A percentile compares a stretch with the other conserved stretches of the same genome.
Conservation (phyloP, 1,140 invertebrate species). For the Magallana gigas region DNA sequence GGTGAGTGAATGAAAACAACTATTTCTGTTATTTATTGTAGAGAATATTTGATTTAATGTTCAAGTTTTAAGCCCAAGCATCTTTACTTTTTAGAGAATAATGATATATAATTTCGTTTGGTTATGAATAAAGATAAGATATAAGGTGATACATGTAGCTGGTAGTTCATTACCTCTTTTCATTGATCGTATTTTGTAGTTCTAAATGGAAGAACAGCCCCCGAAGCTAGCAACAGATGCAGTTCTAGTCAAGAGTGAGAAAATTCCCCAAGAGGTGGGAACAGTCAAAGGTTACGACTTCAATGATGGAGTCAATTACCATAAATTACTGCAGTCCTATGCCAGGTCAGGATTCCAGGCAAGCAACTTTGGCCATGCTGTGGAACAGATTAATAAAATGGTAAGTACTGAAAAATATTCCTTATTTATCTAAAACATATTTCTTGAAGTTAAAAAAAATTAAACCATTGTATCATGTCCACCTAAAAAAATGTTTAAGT, state of each 20-base stretch:
- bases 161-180: no score
- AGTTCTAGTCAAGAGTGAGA: slow-evolving; percentile 69
- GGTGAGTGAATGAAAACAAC: no score
- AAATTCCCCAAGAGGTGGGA: slow-evolving; percentile 61
- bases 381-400: slow-evolving; percentile 96
- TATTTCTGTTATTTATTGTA: no score
- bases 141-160: no score
- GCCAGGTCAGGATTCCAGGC: slow-evolving; percentile 95
- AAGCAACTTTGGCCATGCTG: slow-evolving; percentile 94
- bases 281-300: slow-evolving; percentile 88
- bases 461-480: no score
- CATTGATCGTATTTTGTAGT: no score
- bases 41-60: no score
- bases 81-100: no score
- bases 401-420: slow-evolving; percentile 77
- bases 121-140: no score
- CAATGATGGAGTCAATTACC: slow-evolving; percentile 93
- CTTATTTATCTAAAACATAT: neutral
- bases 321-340: slow-evolving; percentile 90
- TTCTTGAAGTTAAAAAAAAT: neutral
- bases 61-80: no score
- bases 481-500: no score
- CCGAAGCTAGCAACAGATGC: slow-evolving; percentile 66
- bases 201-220: slow-evolving; percentile 42
- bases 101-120: no score